phyloP scores from a whole-genome alignment of 2,888 invertebrate species.

The Yponomeuta evonymella region DNA sequence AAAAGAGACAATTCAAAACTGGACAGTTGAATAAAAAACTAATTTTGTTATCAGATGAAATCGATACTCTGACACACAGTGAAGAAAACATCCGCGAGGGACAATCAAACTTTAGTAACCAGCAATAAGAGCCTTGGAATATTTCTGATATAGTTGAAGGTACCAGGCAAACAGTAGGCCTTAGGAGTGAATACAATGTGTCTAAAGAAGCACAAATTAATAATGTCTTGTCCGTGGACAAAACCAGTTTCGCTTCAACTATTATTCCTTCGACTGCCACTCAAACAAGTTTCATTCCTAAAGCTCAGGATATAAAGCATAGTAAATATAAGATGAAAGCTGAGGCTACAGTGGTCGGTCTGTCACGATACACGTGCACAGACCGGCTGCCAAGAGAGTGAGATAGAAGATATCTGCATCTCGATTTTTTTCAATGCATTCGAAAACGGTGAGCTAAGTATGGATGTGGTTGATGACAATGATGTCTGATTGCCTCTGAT shows the following conservation, averaged over 20 bases:
- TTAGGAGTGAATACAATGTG: slow-evolving; percentile 37
- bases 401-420: slow-evolving; percentile 27
- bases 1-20: slow-evolving; percentile 20
- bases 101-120: neutral
- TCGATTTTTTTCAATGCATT: slow-evolving; percentile 28
- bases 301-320: neutral
- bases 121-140: neutral
- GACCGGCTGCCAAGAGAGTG: slow-evolving; percentile 46
- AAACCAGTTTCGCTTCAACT: slow-evolving; percentile 52
- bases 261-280: slow-evolving; percentile 1
- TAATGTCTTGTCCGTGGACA: slow-evolving; percentile 64
- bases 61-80: slow-evolving; percentile 36
- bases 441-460: slow-evolving; percentile 41
- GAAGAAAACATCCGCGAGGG: neutral
- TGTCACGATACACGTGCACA: slow-evolving; percentile 65
- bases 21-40: slow-evolving; percentile 50
- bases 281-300: neutral
- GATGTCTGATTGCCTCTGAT: neutral
- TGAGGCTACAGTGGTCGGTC: slow-evolving; percentile 1
- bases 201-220: slow-evolving; percentile 68
- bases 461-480: slow-evolving; percentile 16
- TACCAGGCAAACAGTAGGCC: slow-evolving; percentile 51
- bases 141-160: slow-evolving; percentile 18
- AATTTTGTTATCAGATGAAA: slow-evolving; percentile 69
- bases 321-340: slow-evolving; percentile 3